These are phyloP conservation scores for Hypanus sabinus DNA, from an alignment of 2,113 vertebrate species.

Conservation along the genomic window DNA sequence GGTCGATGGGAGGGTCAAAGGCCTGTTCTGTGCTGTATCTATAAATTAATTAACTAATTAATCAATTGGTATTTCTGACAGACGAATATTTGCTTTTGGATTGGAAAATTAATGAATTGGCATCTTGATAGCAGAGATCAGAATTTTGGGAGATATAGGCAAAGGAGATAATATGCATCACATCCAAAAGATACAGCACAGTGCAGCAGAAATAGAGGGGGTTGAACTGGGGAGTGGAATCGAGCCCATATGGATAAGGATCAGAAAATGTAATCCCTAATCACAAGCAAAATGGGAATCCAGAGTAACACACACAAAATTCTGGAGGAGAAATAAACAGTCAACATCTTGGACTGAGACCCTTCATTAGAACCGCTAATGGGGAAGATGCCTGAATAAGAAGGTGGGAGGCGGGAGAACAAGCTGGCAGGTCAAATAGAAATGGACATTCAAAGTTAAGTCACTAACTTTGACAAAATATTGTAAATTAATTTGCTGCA, in stretches of 20 bases:
- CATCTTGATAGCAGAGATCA: not conserved
- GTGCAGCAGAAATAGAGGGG: not conserved
- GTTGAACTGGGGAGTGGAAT: not conserved
- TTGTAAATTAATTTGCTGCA: not conserved
- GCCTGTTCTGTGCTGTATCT: too few species aligned
- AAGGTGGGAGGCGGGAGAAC: too few species aligned
- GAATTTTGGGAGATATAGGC: not conserved
- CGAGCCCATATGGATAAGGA: not conserved
- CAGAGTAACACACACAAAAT: too few species aligned
- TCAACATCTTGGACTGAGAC: too few species aligned
- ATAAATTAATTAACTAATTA: too few species aligned
- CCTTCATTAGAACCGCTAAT: too few species aligned
- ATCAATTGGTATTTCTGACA: not conserved
- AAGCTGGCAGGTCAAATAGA: too few species aligned
- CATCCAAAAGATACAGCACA: not conserved
- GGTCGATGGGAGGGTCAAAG: too few species aligned
- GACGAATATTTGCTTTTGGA: too few species aligned
- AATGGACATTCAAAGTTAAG: not conserved
- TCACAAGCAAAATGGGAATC: not conserved
- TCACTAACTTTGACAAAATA: not conserved
- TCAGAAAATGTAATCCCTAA: not conserved
- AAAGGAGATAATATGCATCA: not conserved
- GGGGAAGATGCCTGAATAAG: too few species aligned
- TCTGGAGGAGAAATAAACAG: too few species aligned
- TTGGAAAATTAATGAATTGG: not conserved